phyloP scores from a whole-genome alignment of 2,888 invertebrate genomes.

The Pemphredon lugubris region DNA sequence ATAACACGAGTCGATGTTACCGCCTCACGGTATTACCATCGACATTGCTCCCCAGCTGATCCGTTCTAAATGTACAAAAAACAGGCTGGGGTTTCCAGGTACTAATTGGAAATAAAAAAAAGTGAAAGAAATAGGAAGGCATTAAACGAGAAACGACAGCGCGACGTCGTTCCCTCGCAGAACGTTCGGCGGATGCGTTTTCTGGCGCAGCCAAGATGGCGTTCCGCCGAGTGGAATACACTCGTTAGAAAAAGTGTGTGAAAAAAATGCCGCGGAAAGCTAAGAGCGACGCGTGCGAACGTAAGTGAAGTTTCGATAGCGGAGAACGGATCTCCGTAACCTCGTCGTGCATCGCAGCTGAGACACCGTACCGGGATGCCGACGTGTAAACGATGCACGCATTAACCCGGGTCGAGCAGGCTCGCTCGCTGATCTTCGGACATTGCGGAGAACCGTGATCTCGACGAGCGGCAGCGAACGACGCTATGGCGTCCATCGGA shows the following conservation, averaged over 20 bases:
- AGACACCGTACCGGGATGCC: constrained; percentile 34
- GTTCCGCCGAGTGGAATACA: constrained; percentile 71
- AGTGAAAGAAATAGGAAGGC: neutral
- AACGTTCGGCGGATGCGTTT: constrained; percentile 53
- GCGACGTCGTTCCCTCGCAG: constrained; percentile 53
- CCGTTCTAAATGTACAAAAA: no score
- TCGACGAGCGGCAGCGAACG: constrained; percentile 71
- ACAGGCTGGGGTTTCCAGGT: no score
- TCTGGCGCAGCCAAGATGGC: constrained; percentile 74
- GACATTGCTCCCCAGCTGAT: no score
- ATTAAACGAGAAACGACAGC: constrained; percentile 54
- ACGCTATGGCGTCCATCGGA: constrained; percentile 78
- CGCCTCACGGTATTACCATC: no score
- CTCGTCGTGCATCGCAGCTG: constrained; percentile 43
- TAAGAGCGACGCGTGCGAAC: constrained; percentile 67
- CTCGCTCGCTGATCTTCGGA: constrained; percentile 55
- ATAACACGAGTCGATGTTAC: no score
- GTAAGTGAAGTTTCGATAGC: constrained; percentile 47
- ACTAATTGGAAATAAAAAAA: constrained; percentile 33
- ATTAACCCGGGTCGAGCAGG: constrained; percentile 54
- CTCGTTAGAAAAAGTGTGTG: constrained; percentile 70
- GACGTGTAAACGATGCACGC: constrained; percentile 48
- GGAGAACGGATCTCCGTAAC: constrained; percentile 36
- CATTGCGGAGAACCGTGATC: constrained; percentile 62
- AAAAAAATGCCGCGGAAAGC: constrained; percentile 75